Evolutionary conservation across 2,113 vertebrate genomes (phyloP), one percentile per base, ranked within the genome.

Genomic region (Limanda limanda): DNA sequence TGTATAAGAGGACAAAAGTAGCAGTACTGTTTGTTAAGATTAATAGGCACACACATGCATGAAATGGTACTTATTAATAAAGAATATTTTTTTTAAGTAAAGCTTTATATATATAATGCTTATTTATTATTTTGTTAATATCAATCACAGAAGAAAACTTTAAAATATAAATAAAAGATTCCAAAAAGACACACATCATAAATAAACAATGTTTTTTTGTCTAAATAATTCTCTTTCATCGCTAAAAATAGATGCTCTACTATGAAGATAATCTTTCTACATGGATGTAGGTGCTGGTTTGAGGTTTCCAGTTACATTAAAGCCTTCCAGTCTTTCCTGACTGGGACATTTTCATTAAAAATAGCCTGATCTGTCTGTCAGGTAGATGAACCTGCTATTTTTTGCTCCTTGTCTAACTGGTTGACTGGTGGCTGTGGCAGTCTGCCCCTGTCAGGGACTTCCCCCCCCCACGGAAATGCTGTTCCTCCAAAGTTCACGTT

Each of bases 251-350:
- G 42, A 40, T 40, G 61, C 15, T 67, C 14, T 61, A 2, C 8
- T 2, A 45, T 45, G 47, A 79, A 58, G 55, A 61, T 67, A 42
- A 58, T 72, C 63, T 65, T n/a, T 73, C 25, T 51, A 1, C 8
- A 1, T 54, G 21, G 37, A 64, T 42, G 54, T 31, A 24, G 55
- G 31, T 20, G 20, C 27, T 62, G 14, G 9, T 64, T 73, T 63
- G 70, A 45, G n/a, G 20, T 78, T 52, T 88, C 63, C 42, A 72
- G 21, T 76, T 40, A 55, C 31, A 62, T 20, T 21, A 66, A 59
- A 68, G 58, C 92, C 92, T 91, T 82, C 81, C 87, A 83, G 86
- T 91, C 83, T 55, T 47, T 74, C 68, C 68, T 68, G 58, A 57
- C 67, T 52, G 57, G 62, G 69, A 73, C 76, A 72, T 84, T 82